Conservation (phyloP, 2,113 vertebrate genomes). For the Marmota monax region DNA sequence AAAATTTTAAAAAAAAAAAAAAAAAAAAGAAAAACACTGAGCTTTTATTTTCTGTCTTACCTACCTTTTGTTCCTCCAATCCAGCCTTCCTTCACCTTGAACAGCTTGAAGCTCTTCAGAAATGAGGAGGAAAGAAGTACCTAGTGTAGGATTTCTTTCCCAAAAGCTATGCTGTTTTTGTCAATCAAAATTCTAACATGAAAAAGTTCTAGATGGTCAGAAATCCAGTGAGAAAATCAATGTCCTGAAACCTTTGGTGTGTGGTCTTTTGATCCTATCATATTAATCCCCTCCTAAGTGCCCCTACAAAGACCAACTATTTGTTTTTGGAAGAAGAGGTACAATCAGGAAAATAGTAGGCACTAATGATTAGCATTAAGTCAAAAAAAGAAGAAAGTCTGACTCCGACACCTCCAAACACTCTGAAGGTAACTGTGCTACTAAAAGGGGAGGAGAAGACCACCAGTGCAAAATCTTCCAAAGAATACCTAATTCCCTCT, state of each 20-base stretch:
- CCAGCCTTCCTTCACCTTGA: not conserved
- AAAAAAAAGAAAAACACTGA: not conserved
- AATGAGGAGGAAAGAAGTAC: not conserved
- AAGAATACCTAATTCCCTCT: not conserved
- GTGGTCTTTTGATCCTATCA: not conserved
- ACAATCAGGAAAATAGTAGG: not conserved
- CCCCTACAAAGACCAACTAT: not conserved
- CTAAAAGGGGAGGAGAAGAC: not conserved
- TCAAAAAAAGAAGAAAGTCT: not conserved
- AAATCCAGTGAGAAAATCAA: conserved; percentile 1
- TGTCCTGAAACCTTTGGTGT: not conserved
- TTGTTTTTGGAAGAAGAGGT: not conserved
- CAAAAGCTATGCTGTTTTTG: not conserved
- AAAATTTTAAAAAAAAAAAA: not conserved
- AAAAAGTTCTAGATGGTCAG: not conserved
- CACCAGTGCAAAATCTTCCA: not conserved
- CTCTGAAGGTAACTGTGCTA: not conserved
- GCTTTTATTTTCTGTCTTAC: not conserved
- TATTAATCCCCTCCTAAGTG: not conserved
- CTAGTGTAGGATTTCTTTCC: not conserved
- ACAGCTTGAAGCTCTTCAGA: not conserved
- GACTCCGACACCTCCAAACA: not conserved
- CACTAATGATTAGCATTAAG: not conserved
- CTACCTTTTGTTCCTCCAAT: not conserved
- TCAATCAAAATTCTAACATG: not conserved